These are phyloP conservation scores for Peromyscus polionotus DNA, from an alignment of 2,113 vertebrate species.

Conservation along the genomic window DNA sequence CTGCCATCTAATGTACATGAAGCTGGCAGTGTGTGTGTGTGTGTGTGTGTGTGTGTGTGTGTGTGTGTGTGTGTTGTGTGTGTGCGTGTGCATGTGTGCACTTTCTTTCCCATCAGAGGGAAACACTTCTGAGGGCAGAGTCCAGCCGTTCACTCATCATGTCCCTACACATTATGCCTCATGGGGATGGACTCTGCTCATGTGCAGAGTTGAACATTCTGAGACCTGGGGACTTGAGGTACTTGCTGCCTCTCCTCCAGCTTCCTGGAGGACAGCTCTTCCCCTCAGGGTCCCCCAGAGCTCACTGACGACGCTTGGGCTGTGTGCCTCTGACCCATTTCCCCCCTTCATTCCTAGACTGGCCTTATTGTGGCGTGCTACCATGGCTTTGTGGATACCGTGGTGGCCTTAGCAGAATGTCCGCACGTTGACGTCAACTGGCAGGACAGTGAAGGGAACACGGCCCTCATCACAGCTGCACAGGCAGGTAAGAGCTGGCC, in stretches of 20 bases:
- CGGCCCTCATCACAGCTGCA: conserved; percentile 95
- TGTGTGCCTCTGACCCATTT: conserved; percentile 58
- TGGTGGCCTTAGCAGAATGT: conserved; percentile 95
- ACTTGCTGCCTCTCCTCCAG: fast-evolving
- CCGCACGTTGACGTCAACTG: conserved; percentile 96
- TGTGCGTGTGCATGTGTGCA: fast-evolving
- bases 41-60: fast-evolving
- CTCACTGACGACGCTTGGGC: neutral
- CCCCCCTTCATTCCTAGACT: conserved; percentile 89
- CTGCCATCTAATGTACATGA: fast-evolving
- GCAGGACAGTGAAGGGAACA: conserved; percentile 99
- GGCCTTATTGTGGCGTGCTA: conserved; percentile 96
- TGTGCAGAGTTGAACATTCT: fast-evolving
- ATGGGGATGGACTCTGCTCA: fast-evolving
- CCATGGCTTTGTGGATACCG: conserved; percentile 96
- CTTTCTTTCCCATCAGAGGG: neutral
- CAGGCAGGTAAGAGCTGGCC: conserved; percentile 94
- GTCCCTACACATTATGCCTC: neutral
- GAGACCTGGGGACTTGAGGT: fast-evolving
- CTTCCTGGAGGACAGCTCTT: neutral
- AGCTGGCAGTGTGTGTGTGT: fast-evolving
- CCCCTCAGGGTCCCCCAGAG: fast-evolving
- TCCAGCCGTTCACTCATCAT: fast-evolving
- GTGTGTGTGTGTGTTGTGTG: fast-evolving
- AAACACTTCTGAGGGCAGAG: fast-evolving